phyloP scores from a whole-genome alignment of 2,797 vertebrate species.

The Diplodus sargus region DNA sequence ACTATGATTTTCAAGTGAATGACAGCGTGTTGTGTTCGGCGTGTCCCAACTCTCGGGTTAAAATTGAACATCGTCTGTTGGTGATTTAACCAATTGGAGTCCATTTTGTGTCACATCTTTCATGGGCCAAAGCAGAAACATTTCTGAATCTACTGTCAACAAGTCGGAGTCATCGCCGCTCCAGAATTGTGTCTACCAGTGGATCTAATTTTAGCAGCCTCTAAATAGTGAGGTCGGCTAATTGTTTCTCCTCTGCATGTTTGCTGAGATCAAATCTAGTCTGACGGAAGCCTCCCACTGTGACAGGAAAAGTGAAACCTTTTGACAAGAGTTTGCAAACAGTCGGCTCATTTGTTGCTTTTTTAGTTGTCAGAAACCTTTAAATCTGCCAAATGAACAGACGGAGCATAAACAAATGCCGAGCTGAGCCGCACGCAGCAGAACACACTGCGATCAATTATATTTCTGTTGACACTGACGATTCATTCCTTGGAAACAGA shows the following conservation, averaged over 20 bases:
- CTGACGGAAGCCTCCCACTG: constrained; percentile 18
- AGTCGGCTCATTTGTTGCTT: constrained; percentile 1
- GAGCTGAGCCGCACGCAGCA: neutral
- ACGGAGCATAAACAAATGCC: neutral
- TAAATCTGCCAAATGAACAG: constrained; percentile 7
- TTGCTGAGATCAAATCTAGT: constrained; percentile 17
- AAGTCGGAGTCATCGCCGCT: neutral
- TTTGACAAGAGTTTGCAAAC: constrained; percentile 5
- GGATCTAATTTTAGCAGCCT: constrained; percentile 23
- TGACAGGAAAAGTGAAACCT: constrained; percentile 16
- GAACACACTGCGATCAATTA: neutral
- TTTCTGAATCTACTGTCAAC: neutral
- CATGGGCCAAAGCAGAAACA: neutral
- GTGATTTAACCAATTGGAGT: constrained; percentile 6
- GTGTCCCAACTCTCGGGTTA: neutral
- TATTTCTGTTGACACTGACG: neutral
- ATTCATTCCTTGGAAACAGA: neutral
- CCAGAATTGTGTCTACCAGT: neutral
- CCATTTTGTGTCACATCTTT: neutral
- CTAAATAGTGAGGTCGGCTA: constrained; percentile 1
- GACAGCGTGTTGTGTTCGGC: constrained; percentile 3
- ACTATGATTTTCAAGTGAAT: constrained; percentile 4
- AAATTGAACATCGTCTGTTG: neutral
- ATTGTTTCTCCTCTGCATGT: constrained; percentile 13
- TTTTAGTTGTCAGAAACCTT: neutral